Base-by-base conservation (phyloP, 2,888 invertebrate species). In the Thumatha senex region DNA sequence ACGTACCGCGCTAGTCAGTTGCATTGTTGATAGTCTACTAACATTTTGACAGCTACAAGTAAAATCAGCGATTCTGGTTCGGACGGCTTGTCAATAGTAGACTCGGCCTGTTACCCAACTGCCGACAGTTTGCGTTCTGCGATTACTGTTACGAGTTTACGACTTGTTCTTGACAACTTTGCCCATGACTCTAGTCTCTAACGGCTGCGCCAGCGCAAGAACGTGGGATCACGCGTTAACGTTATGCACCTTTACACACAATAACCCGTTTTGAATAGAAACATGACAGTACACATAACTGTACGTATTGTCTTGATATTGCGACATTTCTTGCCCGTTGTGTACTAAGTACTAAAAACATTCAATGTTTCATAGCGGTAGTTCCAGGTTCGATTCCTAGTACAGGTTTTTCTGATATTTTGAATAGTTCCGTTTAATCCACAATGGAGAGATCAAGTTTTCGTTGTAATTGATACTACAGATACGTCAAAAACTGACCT, bases 191-290 rank as follows among this genome's bases (percentile, higher is more conserved):
- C 39, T 54, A 56, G 49, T 54, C 41, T 46, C 39, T 54, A 56
- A 56, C 58, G 41, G 56, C 55, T 38, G 42, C 34, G 48, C 49
- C 44, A 13, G 41, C 40, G 44, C 47, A 61, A 61, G 51, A 61
- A 55, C 57, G 57, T 61, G 60, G 45, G 53, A 57, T n/a, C 42
- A 39, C 33, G 35, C 31, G 54, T 49, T 52, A 56, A 39, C 31
- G 54, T 49, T 52, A 56, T 55, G 46, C 42, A 45, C 42, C 24
- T 42, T 18, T 46, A 34, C 35, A 56, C 35, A 56, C 56, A 50
- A 46, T 53, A 31, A 45, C 38, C 31, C 31, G 42, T 48, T 48
- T 18, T 49, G 44, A 44, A 48, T 38, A 50, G 53, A 53, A 50
- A 53, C 46, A 52, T 31, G 40, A 40, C 38, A 48, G 48, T 36